Percentiles rank a stretch among this genome's conserved stretches.
These are phyloP conservation scores for Sebastes nivosus DNA, from an alignment of 2,797 vertebrate genomes.

Conservation along the genomic window DNA sequence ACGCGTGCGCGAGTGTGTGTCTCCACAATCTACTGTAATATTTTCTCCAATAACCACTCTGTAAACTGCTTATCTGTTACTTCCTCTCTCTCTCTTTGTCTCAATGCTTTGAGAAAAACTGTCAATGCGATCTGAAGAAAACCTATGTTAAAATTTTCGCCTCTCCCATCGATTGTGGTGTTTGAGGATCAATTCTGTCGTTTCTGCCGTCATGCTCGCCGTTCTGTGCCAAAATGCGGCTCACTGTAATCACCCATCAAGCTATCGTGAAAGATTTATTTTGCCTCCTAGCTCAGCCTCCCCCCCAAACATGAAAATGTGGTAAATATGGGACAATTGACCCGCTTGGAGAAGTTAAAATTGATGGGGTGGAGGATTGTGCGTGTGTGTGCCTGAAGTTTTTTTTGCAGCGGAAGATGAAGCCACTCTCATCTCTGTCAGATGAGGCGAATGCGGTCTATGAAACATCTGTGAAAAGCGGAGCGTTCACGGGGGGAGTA, in stretches of 20 bases:
- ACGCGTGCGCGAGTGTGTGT: background rate
- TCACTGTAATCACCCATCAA: conserved; percentile 58
- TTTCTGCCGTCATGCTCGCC: conserved; percentile 53
- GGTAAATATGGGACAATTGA: conserved; percentile 54
- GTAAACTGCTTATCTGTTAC: conserved; percentile 27
- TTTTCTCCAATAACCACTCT: conserved; percentile 50
- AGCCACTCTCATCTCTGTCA: conserved; percentile 52
- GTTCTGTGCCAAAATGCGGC: conserved; percentile 46
- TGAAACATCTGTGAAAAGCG: conserved; percentile 66
- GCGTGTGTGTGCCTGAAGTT: conserved; percentile 27
- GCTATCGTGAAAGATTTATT: conserved; percentile 55
- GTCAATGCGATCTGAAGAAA: conserved; percentile 49
- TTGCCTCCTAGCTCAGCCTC: conserved; percentile 37
- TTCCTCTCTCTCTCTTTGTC: background rate
- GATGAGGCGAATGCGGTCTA: conserved; percentile 48
- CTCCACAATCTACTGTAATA: conserved; percentile 39
- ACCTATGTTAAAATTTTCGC: conserved; percentile 39
- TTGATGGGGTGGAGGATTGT: conserved; percentile 28
- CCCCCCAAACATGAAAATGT: conserved; percentile 50
- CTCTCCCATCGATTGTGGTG: conserved; percentile 53
- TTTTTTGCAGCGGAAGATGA: conserved; percentile 49
- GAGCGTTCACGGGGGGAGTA: conserved; percentile 56
- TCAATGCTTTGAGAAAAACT: conserved; percentile 46
- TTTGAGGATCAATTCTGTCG: conserved; percentile 68
- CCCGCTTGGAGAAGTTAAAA: conserved; percentile 33